Conservation (phyloP, 2,888 invertebrate genomes). For the Sphecodes monilicornis region DNA sequence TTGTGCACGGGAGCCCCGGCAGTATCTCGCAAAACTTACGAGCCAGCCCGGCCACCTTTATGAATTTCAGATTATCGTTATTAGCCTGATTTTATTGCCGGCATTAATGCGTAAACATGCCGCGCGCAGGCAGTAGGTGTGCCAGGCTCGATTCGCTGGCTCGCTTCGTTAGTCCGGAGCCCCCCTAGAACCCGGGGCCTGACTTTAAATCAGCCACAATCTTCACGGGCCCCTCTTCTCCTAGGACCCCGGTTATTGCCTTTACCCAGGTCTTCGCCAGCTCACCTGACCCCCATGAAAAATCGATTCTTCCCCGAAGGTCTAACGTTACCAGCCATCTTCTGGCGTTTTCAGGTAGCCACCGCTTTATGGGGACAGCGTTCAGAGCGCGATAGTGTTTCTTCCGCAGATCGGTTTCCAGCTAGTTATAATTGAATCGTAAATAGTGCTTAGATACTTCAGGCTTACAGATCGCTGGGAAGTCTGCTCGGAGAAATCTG, state of each 20-base stretch:
- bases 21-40: conserved; percentile 64
- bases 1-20: conserved; percentile 27
- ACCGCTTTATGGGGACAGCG: not conserved
- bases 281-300: not conserved
- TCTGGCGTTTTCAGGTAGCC: not conserved
- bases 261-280: not conserved
- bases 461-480: not conserved
- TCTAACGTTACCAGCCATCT: not conserved
- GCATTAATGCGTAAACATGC: conserved; percentile 66
- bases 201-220: conserved; percentile 28
- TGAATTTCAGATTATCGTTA: conserved; percentile 74
- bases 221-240: not conserved
- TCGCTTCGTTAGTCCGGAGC: conserved; percentile 50
- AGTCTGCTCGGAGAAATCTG: not conserved
- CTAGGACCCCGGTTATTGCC: conserved; percentile 16
- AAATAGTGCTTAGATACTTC: not conserved
- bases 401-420: conserved; percentile 26
- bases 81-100: conserved; percentile 71
- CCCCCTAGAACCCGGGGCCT: conserved; percentile 21
- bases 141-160: conserved; percentile 44
- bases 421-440: not conserved
- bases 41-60: conserved; percentile 59
- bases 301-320: not conserved
- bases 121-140: conserved; percentile 56
- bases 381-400: conserved; percentile 8